A percentile compares a stretch with the other conserved stretches of the same genome.
Conservation (phyloP, 2,888 invertebrate genomes). For the Perithous albicinctus region DNA sequence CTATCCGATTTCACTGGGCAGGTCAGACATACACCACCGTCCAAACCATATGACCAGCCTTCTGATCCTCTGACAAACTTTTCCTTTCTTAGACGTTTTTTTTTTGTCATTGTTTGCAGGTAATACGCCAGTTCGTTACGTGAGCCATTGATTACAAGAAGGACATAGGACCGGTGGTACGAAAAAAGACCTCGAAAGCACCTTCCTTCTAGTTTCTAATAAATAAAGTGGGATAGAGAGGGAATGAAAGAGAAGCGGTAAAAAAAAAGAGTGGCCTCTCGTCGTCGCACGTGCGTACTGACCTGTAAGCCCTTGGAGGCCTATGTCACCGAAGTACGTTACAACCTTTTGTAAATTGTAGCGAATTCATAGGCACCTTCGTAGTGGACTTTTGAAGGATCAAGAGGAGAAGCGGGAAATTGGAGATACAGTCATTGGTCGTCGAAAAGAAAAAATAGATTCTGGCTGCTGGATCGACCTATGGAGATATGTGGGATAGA, state of each 20-base stretch:
- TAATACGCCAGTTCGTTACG: constrained; percentile 78
- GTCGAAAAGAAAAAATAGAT: background rate
- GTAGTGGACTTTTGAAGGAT: constrained; percentile 54
- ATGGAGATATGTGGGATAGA: background rate
- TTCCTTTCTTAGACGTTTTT: constrained; percentile 47
- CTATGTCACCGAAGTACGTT: constrained; percentile 68
- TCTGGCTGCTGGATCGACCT: background rate
- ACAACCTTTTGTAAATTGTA: constrained; percentile 76
- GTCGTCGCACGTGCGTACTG: constrained; percentile 63
- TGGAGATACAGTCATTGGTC: constrained; percentile 17
- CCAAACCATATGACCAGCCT: constrained; percentile 48
- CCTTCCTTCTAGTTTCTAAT: constrained; percentile 35
- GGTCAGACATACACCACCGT: constrained; percentile 73
- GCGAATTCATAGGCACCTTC: constrained; percentile 72
- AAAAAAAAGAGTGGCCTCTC: constrained; percentile 51
- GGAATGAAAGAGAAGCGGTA: background rate
- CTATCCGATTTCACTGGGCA: constrained; percentile 81
- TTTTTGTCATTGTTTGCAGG: constrained; percentile 75
- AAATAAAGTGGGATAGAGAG: constrained; percentile 49
- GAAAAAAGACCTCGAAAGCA: constrained; percentile 29
- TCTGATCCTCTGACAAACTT: constrained; percentile 53
- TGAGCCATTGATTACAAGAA: constrained; percentile 73
- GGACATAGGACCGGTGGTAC: constrained; percentile 71
- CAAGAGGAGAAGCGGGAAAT: constrained; percentile 22
- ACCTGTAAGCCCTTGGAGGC: constrained; percentile 48